phyloP scores from a whole-genome alignment of 2,797 vertebrate species.

The Bradypus variegatus region DNA sequence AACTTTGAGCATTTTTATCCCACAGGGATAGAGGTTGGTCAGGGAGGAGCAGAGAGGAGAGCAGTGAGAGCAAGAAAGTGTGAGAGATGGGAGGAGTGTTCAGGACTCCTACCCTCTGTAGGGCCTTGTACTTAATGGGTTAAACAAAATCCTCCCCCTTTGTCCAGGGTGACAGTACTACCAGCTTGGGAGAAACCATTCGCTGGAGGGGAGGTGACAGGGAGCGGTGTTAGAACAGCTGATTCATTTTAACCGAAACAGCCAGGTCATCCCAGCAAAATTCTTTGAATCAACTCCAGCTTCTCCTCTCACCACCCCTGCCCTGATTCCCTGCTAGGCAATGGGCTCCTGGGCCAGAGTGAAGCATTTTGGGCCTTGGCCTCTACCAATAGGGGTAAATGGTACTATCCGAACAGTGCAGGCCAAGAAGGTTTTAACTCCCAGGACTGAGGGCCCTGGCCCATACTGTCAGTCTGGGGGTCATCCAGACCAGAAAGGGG shows the following conservation, averaged over 20 bases:
- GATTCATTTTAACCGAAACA: conserved; percentile 17
- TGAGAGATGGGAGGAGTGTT: not conserved
- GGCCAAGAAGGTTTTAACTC: not conserved
- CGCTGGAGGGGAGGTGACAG: not conserved
- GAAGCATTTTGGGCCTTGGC: not conserved
- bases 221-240: not conserved
- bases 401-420: not conserved
- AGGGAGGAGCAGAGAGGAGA: not conserved
- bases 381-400: not conserved
- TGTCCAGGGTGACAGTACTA: not conserved
- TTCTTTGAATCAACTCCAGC: not conserved
- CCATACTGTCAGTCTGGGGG: not conserved
- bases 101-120: not conserved
- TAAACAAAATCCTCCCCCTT: conserved; percentile 12
- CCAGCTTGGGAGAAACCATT: not conserved
- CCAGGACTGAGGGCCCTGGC: not conserved
- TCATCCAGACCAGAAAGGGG: not conserved
- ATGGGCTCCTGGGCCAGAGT: not conserved
- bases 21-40: not conserved
- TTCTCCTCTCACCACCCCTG: not conserved
- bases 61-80: not conserved
- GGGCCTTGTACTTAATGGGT: not conserved
- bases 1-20: not conserved
- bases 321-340: not conserved
- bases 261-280: conserved; percentile 19